Percentiles rank a stretch among this genome's conserved stretches.
Conservation (phyloP, 2,888 invertebrate genomes). For the Dynastes hyllus region DNA sequence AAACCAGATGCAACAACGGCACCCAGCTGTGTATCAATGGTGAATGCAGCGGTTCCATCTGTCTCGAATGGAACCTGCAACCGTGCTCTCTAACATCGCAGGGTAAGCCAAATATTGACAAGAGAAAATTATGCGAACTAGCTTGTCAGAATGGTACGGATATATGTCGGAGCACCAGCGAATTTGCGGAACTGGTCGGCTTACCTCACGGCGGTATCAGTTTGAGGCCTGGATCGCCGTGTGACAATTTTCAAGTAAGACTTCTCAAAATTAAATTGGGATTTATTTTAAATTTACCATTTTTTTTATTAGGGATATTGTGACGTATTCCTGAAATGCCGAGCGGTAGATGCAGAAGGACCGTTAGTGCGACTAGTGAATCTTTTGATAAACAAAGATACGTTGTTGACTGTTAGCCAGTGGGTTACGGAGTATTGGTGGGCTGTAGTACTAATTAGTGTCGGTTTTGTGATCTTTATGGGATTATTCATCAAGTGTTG, state of each 20-base stretch:
- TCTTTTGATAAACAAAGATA: conserved; percentile 92
- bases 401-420: conserved; percentile 88
- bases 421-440: conserved; percentile 98
- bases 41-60: conserved; percentile 96
- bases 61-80: conserved; percentile 93
- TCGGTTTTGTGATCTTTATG: conserved; percentile 96
- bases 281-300: neutral
- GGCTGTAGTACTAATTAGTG: conserved; percentile 93
- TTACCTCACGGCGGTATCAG: conserved; percentile 88
- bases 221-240: conserved; percentile 95
- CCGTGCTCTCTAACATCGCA: conserved; percentile 95
- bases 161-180: conserved; percentile 90
- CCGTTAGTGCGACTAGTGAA: conserved; percentile 97
- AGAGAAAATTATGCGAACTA: conserved; percentile 93
- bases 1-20: conserved; percentile 97
- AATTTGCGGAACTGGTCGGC: conserved; percentile 84
- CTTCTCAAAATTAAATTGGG: neutral
- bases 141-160: conserved; percentile 94
- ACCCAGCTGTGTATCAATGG: conserved; percentile 90
- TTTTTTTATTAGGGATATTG: conserved; percentile 88
- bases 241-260: conserved; percentile 95
- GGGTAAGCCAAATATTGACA: conserved; percentile 83
- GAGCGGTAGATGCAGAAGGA: conserved; percentile 99
- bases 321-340: conserved; percentile 98
- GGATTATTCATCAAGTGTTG: conserved; percentile 99